Percentiles rank a stretch among this genome's conserved stretches.
Conservation (phyloP, 2,888 invertebrate species). For the Andrena dorsata region DNA sequence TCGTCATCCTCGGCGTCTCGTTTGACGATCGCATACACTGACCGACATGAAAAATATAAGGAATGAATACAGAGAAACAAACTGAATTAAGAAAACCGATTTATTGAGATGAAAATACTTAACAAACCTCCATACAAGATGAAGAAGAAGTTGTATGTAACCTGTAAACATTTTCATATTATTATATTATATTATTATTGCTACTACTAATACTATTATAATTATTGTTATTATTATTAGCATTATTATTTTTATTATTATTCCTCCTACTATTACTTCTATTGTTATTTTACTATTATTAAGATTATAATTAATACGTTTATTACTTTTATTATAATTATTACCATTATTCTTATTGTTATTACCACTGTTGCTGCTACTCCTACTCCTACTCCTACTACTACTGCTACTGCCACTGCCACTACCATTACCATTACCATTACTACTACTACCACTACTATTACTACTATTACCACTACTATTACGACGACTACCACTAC, state of each 20-base stretch:
- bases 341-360: slow-evolving; percentile 53
- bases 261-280: slow-evolving; percentile 37
- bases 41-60: slow-evolving; percentile 79
- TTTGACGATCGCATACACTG: slow-evolving; percentile 79
- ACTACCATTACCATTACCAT: slow-evolving; percentile 3
- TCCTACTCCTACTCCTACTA: slow-evolving; percentile 30
- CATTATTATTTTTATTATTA: slow-evolving; percentile 35
- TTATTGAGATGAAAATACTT: slow-evolving; percentile 82
- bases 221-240: slow-evolving; percentile 49
- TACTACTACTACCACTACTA: slow-evolving; percentile 41
- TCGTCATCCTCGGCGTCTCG: slow-evolving; percentile 65
- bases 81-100: slow-evolving; percentile 76
- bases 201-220: slow-evolving; percentile 38
- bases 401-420: neutral
- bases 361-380: slow-evolving; percentile 61
- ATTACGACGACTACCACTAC: slow-evolving; percentile 44
- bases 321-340: slow-evolving; percentile 57
- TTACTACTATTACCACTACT: slow-evolving; percentile 19
- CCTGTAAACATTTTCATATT: slow-evolving; percentile 85
- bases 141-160: slow-evolving; percentile 84
- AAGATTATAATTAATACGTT: slow-evolving; percentile 60
- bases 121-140: slow-evolving; percentile 81
- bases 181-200: slow-evolving; percentile 75
- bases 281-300: slow-evolving; percentile 55
- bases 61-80: slow-evolving; percentile 78